A percentile compares a stretch with the other conserved stretches of the same genome.
These are phyloP conservation scores for Trinorchestia longiramus DNA, from an alignment of 1,140 invertebrate genomes.

Conservation along the genomic window DNA sequence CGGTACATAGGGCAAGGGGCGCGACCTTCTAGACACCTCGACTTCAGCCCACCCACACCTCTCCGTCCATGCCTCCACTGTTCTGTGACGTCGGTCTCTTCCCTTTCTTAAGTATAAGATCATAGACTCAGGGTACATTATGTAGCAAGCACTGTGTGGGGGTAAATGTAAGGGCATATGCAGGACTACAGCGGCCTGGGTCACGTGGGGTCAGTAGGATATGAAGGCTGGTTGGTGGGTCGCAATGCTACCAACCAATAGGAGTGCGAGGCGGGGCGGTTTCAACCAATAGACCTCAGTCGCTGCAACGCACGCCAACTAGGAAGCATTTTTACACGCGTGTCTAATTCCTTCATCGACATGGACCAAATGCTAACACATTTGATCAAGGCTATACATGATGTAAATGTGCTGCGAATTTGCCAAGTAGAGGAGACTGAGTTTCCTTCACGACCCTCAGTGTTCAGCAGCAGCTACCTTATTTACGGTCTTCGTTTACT, in stretches of 20 bases:
- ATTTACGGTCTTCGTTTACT: not conserved
- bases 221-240: conserved; percentile 34
- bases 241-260: not conserved
- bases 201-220: conserved; percentile 11
- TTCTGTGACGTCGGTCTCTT: not conserved
- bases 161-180: not conserved
- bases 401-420: not conserved
- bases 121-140: not conserved
- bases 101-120: not conserved
- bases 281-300: conserved; percentile 46
- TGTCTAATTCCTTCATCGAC: conserved; percentile 46
- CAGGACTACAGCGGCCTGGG: not conserved
- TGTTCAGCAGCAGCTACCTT: not conserved
- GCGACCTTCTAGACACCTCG: conserved; percentile 39
- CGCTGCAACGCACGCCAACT: not conserved
- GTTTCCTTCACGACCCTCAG: not conserved
- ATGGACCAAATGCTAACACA: conserved; percentile 46
- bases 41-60: conserved; percentile 24
- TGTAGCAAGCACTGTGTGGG: not conserved
- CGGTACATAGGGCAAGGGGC: conserved; percentile 52
- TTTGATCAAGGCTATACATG: conserved; percentile 5
- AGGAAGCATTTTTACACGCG: conserved; percentile 10
- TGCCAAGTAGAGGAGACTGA: not conserved
- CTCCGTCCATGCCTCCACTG: not conserved
- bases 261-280: conserved; percentile 10